Percentiles rank a stretch among this genome's conserved stretches.
phyloP scores from a whole-genome alignment of 2,888 invertebrate genomes.

The Drosophila mimetica region DNA sequence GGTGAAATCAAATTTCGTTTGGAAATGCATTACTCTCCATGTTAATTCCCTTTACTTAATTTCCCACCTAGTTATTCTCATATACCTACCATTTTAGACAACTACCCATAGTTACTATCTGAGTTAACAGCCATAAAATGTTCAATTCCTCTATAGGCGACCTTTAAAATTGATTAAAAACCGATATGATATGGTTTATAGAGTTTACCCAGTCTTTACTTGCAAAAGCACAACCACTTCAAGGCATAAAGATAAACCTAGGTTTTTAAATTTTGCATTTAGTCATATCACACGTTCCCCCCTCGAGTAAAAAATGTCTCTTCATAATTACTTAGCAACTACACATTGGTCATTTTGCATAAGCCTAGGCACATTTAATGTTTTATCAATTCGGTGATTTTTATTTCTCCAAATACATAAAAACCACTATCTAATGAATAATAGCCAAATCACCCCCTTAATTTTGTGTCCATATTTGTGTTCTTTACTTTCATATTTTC shows the following conservation, averaged over 20 bases:
- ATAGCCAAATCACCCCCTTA: conserved; percentile 43
- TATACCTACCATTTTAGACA: background rate
- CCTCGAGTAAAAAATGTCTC: background rate
- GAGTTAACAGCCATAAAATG: background rate
- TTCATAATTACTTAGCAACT: background rate
- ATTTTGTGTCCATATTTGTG: conserved; percentile 62
- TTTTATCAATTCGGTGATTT: background rate
- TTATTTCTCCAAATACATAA: background rate
- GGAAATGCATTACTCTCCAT: background rate
- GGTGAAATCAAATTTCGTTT: background rate
- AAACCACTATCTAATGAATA: background rate
- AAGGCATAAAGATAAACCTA: conserved; percentile 2
- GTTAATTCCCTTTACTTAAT: background rate
- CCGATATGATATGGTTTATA: conserved; percentile 12
- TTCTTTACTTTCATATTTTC: conserved; percentile 75
- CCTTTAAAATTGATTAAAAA: conserved; percentile 3
- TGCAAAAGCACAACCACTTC: no score
- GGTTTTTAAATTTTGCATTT: background rate
- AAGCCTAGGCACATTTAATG: background rate
- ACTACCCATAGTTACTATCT: conserved; percentile 10
- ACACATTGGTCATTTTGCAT: background rate
- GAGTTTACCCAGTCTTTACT: conserved; percentile 1
- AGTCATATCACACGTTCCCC: background rate
- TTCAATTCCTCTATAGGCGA: conserved; percentile 1
- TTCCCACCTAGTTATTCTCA: background rate